Conservation (phyloP, 2,797 vertebrate species). For the Forpus xanthops region DNA sequence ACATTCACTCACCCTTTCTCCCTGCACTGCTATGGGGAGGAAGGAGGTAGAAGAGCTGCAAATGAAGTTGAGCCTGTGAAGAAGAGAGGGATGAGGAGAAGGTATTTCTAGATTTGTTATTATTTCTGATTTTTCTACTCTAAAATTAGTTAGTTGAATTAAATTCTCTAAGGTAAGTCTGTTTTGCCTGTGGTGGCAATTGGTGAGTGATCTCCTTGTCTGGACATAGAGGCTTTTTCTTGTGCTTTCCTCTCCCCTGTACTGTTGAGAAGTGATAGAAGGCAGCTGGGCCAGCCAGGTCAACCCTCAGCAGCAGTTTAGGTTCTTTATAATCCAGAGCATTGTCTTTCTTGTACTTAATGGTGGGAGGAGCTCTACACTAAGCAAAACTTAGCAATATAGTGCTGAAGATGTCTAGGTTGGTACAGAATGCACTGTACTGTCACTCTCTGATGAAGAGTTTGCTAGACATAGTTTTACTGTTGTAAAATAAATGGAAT, state of each 20-base stretch:
- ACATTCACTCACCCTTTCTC: neutral
- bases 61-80: neutral
- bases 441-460: neutral
- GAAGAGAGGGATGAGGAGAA: neutral
- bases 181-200: neutral
- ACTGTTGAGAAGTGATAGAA: neutral
- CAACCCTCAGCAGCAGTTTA: neutral
- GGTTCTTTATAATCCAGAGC: neutral
- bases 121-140: neutral
- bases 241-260: fast-evolving
- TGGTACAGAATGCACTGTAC: neutral
- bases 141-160: neutral
- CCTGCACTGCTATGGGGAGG: neutral
- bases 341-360: neutral
- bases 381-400: neutral
- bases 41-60: neutral
- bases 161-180: neutral
- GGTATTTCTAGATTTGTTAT: neutral
- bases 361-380: neutral
- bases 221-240: fast-evolving
- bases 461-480: neutral
- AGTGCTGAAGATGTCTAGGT: fast-evolving
- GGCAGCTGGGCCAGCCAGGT: neutral
- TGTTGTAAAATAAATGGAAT: neutral
- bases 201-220: neutral